These are phyloP conservation scores for Glaucomys volans DNA, from an alignment of 2,113 vertebrate genomes.

Conservation along the genomic window DNA sequence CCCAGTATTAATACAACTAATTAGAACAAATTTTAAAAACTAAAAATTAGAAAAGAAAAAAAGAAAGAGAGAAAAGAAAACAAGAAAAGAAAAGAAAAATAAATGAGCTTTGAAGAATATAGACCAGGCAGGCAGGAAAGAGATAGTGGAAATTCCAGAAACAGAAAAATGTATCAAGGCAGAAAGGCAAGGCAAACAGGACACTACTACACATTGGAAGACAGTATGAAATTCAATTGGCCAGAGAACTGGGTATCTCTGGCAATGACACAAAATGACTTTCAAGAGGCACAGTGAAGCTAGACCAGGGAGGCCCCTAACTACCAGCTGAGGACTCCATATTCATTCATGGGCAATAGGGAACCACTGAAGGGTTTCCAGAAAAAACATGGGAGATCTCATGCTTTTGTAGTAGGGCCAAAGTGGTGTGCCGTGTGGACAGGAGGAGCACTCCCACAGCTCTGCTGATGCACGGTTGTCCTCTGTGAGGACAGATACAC, in stretches of 20 bases:
- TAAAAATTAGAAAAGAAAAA: too few relatives aligned
- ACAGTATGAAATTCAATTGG: background rate
- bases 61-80: too few relatives aligned
- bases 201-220: background rate
- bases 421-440: background rate
- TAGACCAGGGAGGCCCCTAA: background rate
- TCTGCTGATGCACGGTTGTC: background rate
- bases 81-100: too few relatives aligned
- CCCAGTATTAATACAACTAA: too few relatives aligned
- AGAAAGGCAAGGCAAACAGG: background rate
- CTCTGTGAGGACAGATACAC: background rate
- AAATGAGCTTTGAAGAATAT: background rate
- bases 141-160: background rate
- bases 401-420: background rate
- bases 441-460: background rate
- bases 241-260: background rate
- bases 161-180: background rate
- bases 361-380: background rate
- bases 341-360: background rate
- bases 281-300: background rate
- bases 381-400: background rate
- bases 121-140: background rate
- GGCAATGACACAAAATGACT: background rate
- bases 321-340: fast-evolving
- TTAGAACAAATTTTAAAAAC: too few relatives aligned